These are phyloP conservation scores for Greenwoodochromis staneri DNA, from an alignment of 2,113 vertebrate species.

Conservation along the genomic window DNA sequence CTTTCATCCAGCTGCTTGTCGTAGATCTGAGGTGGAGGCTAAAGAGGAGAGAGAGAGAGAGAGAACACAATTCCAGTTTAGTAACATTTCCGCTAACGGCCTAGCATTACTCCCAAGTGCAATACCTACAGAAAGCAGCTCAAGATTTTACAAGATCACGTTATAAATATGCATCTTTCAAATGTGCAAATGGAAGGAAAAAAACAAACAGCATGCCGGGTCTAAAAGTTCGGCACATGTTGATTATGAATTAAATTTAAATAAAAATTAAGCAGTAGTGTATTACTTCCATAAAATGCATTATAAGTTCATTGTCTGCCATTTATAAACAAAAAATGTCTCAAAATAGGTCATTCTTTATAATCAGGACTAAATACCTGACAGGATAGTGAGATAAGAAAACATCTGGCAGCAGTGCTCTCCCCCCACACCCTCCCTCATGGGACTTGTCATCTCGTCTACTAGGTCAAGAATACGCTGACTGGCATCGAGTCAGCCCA, in stretches of 20 bases:
- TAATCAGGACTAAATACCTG: background rate
- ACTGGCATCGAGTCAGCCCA: background rate
- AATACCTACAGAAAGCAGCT: background rate
- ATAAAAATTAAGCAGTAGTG: background rate
- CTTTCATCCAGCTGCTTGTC: constrained; percentile 98
- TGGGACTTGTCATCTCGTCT: background rate
- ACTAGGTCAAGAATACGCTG: background rate
- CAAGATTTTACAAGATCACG: background rate
- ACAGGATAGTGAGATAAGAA: background rate
- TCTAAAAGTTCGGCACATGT: background rate
- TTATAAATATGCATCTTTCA: background rate
- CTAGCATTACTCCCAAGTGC: background rate
- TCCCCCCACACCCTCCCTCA: background rate
- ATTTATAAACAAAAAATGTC: background rate
- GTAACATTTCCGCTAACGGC: background rate
- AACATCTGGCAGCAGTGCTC: background rate
- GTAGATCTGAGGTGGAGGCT: constrained; percentile 98
- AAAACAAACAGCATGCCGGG: background rate
- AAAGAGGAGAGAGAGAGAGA: constrained; percentile 54
- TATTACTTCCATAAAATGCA: background rate
- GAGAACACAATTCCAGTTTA: constrained; percentile 9
- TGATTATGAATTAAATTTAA: background rate
- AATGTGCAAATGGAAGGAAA: background rate
- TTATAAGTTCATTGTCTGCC: background rate
- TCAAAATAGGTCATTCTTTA: background rate